A percentile compares a stretch with the other conserved stretches of the same genome.
Conservation (phyloP, 92 coral and sea anemone species). For the Porites cylindrica region DNA sequence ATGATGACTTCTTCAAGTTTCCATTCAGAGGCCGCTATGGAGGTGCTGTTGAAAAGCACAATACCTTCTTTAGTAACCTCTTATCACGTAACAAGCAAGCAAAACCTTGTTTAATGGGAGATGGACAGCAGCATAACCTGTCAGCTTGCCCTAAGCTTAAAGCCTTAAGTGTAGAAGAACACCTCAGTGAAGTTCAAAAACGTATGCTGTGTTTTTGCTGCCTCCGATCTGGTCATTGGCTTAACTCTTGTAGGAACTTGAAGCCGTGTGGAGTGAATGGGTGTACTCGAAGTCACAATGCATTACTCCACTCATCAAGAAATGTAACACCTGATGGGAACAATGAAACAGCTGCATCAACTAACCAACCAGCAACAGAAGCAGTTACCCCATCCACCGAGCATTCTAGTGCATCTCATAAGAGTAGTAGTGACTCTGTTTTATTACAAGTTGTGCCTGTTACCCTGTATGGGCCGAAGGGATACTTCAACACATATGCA, state of each 20-base stretch:
- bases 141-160: conserved; percentile 35
- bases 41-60: conserved; percentile 4
- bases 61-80: not conserved
- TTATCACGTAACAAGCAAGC: not conserved
- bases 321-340: not conserved
- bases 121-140: conserved; percentile 41
- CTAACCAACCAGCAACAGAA: not conserved
- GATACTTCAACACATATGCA: conserved; percentile 46
- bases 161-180: conserved; percentile 39
- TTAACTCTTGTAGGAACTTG: conserved; percentile 18
- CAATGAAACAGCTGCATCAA: not conserved
- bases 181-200: conserved; percentile 41
- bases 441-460: conserved; percentile 56
- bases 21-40: not conserved
- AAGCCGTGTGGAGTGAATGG: conserved; percentile 58
- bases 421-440: conserved; percentile 24
- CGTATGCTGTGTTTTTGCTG: conserved; percentile 51
- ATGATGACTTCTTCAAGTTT: conserved; percentile 45
- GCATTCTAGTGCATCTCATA: conserved; percentile 35
- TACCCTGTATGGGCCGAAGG: conserved; percentile 63
- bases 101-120: conserved; percentile 47
- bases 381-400: conserved; percentile 7
- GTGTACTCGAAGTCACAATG: conserved; percentile 54
- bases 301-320: conserved; percentile 35
- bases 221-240: conserved; percentile 46